Evolutionary conservation across 2,113 vertebrate species (phyloP), one percentile per base, ranked within the genome.

Genomic region (Noturus placidus): DNA sequence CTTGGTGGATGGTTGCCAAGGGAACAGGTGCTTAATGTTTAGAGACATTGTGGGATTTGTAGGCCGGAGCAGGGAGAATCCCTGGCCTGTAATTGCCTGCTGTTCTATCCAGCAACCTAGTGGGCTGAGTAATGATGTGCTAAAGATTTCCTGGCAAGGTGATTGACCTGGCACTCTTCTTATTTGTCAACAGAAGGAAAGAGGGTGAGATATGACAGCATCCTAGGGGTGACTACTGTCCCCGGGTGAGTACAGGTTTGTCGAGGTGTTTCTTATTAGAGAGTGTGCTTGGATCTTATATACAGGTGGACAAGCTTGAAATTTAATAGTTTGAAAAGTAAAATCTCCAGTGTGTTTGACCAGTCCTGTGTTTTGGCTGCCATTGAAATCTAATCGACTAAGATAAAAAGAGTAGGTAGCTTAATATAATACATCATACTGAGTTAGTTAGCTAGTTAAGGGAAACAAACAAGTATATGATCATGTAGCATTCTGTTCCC

Each of bases 11-110:
- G 67, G 70, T 84, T 81, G 79, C 69, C 76, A 20, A 79, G 72
- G 88, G 87, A 93, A 92, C 90, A 93, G 90, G 89, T 93, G 89
- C 89, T 93, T 92, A 89, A 93, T 87, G 89, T 86, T 91, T 70
- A 77, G 87, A 74, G 79, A 90, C 74, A 87, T 91, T 86, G 77
- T 89, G 85, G 86, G 67, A 82, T 86, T 86, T 78, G 81, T 84
- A 84, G 74, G 20, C 80, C 33, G 77, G 82, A 88, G 83, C 33
- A 80, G 72, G 86, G 83, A 90, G 88, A 89, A 88, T 83, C 88
- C 90, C 88, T 83, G 72, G 52, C 88, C 82, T 90, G 88, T 89
- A 93, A 92, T 92, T 92, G 89, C 85, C 87, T 89, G 81, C 89
- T 89, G 87, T 84, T 86, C 74, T 85, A 86, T 88, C 88, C 70